Evolutionary conservation across 2,888 invertebrate species (phyloP).

Genomic region (Drosophila paramelanica): DNA sequence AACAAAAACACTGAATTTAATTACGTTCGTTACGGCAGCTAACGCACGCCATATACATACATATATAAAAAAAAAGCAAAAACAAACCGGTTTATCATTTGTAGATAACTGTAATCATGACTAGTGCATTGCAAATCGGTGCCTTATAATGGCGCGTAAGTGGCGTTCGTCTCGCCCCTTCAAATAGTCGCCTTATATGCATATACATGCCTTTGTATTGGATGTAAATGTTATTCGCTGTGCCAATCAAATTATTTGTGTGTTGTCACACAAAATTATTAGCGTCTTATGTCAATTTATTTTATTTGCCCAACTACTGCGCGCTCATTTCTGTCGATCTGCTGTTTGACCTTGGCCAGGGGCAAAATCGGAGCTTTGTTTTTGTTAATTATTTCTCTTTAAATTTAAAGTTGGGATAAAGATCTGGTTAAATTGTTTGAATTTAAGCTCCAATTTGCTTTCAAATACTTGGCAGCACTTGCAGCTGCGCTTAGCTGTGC

Average conservation of each 20-base stretch:
- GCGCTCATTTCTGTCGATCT: constrained; percentile 1
- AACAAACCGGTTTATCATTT: constrained; percentile 54
- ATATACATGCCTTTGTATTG: not conserved
- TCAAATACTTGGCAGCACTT: not conserved
- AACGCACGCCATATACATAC: constrained; percentile 26
- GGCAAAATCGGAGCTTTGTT: constrained; percentile 1
- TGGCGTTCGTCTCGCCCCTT: constrained; percentile 25
- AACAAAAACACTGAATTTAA: constrained; percentile 21
- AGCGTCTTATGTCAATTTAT: constrained; percentile 16
- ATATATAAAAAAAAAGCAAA: not conserved
- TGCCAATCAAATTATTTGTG: constrained; percentile 2
- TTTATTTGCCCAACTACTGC: constrained; percentile 10
- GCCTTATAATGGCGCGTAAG: constrained; percentile 63
- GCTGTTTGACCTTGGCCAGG: constrained; percentile 11
- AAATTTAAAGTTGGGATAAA: not conserved
- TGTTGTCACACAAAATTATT: constrained; percentile 16
- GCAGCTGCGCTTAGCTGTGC: not conserved
- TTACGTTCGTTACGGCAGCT: constrained; percentile 29
- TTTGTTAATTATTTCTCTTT: too few relatives aligned
- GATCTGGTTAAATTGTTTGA: constrained; percentile 1
- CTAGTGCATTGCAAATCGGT: constrained; percentile 58
- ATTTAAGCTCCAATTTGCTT: constrained; percentile 2
- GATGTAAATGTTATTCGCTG: constrained; percentile 5
- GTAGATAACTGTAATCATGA: constrained; percentile 61
- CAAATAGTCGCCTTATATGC: constrained; percentile 4